These are phyloP conservation scores for Distichodus sexfasciatus DNA, from an alignment of 2,797 vertebrate genomes.

Conservation along the genomic window DNA sequence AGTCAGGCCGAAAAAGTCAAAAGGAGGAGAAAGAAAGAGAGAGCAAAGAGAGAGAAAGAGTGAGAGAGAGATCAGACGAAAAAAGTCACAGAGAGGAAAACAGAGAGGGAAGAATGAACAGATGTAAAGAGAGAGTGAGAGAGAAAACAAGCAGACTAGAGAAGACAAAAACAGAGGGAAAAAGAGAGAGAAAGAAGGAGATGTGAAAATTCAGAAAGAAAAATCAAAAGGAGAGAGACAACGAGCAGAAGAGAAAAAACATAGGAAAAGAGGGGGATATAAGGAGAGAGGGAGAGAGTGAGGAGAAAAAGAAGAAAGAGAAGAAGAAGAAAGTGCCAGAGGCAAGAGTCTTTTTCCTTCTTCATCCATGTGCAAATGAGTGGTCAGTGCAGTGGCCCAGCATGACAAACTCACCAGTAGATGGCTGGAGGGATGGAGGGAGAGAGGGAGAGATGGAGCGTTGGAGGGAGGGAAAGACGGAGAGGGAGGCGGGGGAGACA, in stretches of 20 bases:
- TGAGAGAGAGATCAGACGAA: too few relatives aligned
- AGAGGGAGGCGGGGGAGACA: too few relatives aligned
- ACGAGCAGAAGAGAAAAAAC: too few relatives aligned
- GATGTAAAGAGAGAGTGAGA: background rate
- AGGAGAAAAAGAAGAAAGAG: conserved; percentile 12
- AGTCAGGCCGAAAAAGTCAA: too few relatives aligned
- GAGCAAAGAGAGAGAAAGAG: too few relatives aligned
- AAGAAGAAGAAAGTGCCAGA: conserved; percentile 7
- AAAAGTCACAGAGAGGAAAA: too few relatives aligned
- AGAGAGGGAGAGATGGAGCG: too few relatives aligned
- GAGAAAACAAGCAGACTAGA: conserved; percentile 6
- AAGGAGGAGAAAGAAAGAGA: too few relatives aligned
- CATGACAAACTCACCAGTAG: background rate
- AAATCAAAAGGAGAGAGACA: background rate
- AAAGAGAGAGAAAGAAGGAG: background rate
- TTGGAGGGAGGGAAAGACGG: too few relatives aligned
- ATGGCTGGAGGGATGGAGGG: too few relatives aligned
- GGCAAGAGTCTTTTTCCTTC: conserved; percentile 15
- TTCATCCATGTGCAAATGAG: conserved; percentile 51
- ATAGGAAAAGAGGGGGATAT: background rate
- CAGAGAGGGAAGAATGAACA: background rate
- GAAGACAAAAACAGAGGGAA: conserved; percentile 5
- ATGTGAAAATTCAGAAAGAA: background rate
- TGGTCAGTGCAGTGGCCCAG: background rate
- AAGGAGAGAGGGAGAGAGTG: background rate